A percentile compares a stretch with the other conserved stretches of the same genome.
Evolutionary conservation across 2,113 vertebrate species (phyloP).

Genomic region (Tapirus terrestris): DNA sequence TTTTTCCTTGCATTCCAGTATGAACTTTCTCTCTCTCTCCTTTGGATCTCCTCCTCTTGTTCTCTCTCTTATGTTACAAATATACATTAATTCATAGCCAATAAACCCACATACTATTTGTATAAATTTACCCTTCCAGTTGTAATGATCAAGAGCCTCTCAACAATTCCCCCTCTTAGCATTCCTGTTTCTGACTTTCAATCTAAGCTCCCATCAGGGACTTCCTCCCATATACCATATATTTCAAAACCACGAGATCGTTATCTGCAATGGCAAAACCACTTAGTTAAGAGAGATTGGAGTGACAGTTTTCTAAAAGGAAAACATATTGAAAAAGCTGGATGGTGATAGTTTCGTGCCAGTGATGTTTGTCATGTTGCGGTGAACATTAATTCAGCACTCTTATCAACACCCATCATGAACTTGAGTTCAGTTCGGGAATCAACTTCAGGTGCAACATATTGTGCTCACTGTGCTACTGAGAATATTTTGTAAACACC

Average conservation of each 20-base stretch:
- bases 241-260: not conserved
- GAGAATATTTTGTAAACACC: not conserved
- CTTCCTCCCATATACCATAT: not conserved
- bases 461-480: not conserved
- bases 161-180: not conserved
- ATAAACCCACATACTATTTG: not conserved
- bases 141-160: not conserved
- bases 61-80: not conserved
- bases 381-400: conserved; percentile 72
- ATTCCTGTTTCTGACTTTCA: not conserved
- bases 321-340: conserved; percentile 30
- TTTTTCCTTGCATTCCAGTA: not conserved
- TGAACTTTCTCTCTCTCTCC: not conserved
- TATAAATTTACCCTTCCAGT: not conserved
- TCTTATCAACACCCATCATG: not conserved
- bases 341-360: conserved; percentile 52
- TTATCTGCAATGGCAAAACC: not conserved
- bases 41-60: not conserved
- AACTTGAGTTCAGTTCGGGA: conserved; percentile 36
- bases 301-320: not conserved
- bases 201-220: not conserved
- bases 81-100: not conserved
- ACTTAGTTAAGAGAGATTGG: not conserved
- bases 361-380: not conserved
- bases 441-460: conserved; percentile 25